A percentile compares a stretch with the other conserved stretches of the same genome.
Conservation (phyloP, 2,797 vertebrate species). For the Luscinia megarhynchos region DNA sequence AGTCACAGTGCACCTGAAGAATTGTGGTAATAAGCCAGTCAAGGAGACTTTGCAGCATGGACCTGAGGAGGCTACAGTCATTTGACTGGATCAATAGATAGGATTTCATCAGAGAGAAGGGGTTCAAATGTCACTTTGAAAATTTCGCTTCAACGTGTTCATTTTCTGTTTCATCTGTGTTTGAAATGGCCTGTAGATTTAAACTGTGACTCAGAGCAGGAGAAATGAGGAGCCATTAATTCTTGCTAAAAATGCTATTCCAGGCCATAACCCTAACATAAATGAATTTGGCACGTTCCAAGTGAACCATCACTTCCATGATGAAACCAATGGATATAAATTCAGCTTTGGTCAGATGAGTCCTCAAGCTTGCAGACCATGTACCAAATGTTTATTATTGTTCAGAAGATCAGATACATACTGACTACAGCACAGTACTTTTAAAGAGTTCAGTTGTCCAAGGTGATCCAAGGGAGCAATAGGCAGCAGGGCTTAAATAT, state of each 20-base stretch:
- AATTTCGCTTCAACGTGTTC: slow-evolving; percentile 4
- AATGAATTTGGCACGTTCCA: neutral
- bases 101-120: slow-evolving; percentile 27
- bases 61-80: neutral
- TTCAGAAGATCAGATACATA: neutral
- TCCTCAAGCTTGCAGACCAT: slow-evolving; percentile 37
- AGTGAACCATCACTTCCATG: neutral
- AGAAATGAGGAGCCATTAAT: slow-evolving; percentile 31
- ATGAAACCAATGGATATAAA: slow-evolving; percentile 30
- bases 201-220: slow-evolving; percentile 15
- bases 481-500: neutral
- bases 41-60: slow-evolving; percentile 12
- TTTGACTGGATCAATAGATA: slow-evolving; percentile 43
- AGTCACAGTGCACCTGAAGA: slow-evolving; percentile 8
- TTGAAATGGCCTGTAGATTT: slow-evolving; percentile 24
- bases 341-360: slow-evolving; percentile 49
- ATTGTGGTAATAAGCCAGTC: neutral
- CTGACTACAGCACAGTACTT: neutral
- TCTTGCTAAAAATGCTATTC: neutral
- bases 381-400: neutral
- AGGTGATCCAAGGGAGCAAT: neutral
- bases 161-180: slow-evolving; percentile 40
- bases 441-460: neutral
- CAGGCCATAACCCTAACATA: neutral
- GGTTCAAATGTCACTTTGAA: slow-evolving; percentile 43